Evolutionary conservation across 1,140 invertebrate species (phyloP), one percentile per base, ranked within the genome.

Genomic region (Zelostemma sp.): DNA sequence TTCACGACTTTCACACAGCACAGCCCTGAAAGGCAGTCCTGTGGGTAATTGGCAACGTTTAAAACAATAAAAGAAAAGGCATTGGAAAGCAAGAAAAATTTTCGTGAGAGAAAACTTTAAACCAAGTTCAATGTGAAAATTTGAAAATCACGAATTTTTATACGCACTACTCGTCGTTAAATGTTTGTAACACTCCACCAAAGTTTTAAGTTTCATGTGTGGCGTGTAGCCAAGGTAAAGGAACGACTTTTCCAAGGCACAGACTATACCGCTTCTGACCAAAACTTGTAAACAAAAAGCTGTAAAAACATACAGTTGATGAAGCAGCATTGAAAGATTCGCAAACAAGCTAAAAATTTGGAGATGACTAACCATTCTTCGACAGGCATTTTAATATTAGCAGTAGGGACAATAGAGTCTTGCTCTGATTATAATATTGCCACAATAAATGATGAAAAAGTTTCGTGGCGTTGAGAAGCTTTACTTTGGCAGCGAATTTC

Each of bases 171-270:
- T 89, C 80, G 87, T 87, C 56, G 89, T 90, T 49, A 91, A 89
- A 77, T 90, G 87, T 75, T 89, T 89, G 35, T 91, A 86, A 49
- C 89, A 88, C 70, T 91, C 90, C 31, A 91, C 79, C 55, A 89
- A 85, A 6, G 89, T 84, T 61, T 87, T 87, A 8, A 91, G 80
- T 76, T 89, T 88, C 38, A 89, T 83, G 18, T 88, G 89, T 18
- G 90, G 89, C 19, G 88, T 88, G 72, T 88, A 89, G 35, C 90
- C 89, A 25, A 90, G 80, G 41, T 85, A 86, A 0, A 88, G 85
- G 58, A 92, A 84, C 12, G 89, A 87, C 70, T 89, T 88, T 74
- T 91, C 88, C 68, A 91, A 86, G 2, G 89, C 90, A 12, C 81
- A 74, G 33, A 89, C 85, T 33, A 91, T 85, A 11, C 90, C 90